Percentiles rank a stretch among this genome's conserved stretches.
Conservation (phyloP, 2,797 vertebrate species). For the Cuculus canorus region DNA sequence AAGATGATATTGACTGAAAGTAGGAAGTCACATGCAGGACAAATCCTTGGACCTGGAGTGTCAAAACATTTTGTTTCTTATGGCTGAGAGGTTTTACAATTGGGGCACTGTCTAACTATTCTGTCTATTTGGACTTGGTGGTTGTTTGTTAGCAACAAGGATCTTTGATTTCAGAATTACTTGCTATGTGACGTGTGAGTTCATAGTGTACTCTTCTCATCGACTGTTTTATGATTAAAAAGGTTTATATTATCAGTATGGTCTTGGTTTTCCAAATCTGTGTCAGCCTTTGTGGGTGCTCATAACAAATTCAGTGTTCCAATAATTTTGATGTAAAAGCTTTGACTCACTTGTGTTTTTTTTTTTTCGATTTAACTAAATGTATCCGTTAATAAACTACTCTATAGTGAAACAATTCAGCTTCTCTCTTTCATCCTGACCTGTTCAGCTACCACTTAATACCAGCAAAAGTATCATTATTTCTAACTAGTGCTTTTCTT, state of each 20-base stretch:
- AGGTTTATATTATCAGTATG: not conserved
- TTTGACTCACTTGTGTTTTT: not conserved
- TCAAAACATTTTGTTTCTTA: not conserved
- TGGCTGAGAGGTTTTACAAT: not conserved
- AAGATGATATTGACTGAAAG: not conserved
- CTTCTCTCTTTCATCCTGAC: not conserved
- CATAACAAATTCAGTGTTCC: not conserved
- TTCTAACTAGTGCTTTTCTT: not conserved
- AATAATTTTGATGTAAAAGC: not conserved
- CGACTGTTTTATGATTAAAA: not conserved
- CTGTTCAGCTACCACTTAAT: not conserved
- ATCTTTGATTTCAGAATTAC: not conserved
- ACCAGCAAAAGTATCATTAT: not conserved
- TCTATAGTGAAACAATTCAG: not conserved
- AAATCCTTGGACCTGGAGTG: not conserved
- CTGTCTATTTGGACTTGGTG: not conserved
- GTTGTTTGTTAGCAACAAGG: not conserved
- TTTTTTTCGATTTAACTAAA: not conserved
- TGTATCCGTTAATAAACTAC: not conserved
- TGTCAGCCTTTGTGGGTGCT: not conserved
- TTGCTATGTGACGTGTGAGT: not conserved
- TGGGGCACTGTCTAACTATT: not conserved
- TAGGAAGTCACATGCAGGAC: not conserved
- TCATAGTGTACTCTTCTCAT: not conserved
- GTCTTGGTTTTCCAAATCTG: not conserved